A percentile compares a stretch with the other conserved stretches of the same genome.
Conservation (phyloP, 2,888 invertebrate species). For the Temnothorax rugatulus region DNA sequence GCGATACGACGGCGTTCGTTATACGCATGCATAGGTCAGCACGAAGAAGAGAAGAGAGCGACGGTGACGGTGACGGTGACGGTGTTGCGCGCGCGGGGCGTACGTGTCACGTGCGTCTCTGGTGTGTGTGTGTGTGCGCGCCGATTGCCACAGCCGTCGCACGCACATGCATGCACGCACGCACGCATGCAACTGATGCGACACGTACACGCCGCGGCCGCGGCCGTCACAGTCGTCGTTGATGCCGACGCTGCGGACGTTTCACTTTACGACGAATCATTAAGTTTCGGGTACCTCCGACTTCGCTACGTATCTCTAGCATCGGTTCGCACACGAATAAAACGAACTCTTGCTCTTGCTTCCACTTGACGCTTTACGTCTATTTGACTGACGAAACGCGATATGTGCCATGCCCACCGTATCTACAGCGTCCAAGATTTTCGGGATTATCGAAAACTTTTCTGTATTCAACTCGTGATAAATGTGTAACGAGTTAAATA, state of each 20-base stretch:
- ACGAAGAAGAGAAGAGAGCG: constrained; percentile 58
- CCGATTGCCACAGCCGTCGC: background rate
- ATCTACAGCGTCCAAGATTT: background rate
- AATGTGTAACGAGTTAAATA: background rate
- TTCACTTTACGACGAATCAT: constrained; percentile 47
- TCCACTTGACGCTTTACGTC: background rate
- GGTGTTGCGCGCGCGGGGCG: constrained; percentile 33
- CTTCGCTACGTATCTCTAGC: background rate
- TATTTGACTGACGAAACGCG: constrained; percentile 2
- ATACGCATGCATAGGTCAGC: constrained; percentile 61
- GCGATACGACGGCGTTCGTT: constrained; percentile 67
- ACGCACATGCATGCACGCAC: background rate
- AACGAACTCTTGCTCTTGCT: background rate
- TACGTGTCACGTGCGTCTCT: background rate
- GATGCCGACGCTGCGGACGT: constrained; percentile 34
- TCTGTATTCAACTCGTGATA: too few relatives aligned
- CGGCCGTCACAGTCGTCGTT: constrained; percentile 11
- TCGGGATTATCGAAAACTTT: background rate
- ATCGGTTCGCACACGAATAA: background rate
- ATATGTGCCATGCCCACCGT: background rate
- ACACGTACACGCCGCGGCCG: background rate
- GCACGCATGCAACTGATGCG: background rate
- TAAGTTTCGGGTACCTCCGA: constrained; percentile 26
- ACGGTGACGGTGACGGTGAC: background rate
- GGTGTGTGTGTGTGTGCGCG: background rate